Conservation (phyloP, 1,140 invertebrate genomes). For the Zaprionus ornatus region DNA sequence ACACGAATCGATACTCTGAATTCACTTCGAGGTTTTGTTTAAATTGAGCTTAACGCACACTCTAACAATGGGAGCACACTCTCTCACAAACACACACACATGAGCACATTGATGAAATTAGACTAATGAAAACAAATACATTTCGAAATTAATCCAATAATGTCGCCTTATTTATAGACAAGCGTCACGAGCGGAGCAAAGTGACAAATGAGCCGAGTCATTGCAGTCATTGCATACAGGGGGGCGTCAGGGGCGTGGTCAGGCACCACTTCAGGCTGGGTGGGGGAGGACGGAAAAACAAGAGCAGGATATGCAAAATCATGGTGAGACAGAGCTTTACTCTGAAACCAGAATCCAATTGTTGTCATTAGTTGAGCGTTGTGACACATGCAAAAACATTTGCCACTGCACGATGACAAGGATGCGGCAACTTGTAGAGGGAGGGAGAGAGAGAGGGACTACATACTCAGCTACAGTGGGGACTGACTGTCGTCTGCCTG, state of each 20-base stretch:
- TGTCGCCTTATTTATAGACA: conserved; percentile 73
- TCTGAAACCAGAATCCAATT: conserved; percentile 52
- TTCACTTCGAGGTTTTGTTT: conserved; percentile 1
- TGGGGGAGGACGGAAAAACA: conserved; percentile 25
- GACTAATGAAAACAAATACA: conserved; percentile 80
- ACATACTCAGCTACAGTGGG: neutral
- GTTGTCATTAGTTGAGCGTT: conserved; percentile 57
- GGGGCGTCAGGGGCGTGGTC: conserved; percentile 27
- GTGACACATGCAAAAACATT: conserved; percentile 25
- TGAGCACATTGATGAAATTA: conserved; percentile 55
- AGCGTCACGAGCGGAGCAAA: conserved; percentile 32
- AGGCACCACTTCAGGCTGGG: neutral
- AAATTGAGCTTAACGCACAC: conserved; percentile 16
- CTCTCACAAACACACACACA: conserved; percentile 7
- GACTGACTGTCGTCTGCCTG: neutral
- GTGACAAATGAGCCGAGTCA: conserved; percentile 62
- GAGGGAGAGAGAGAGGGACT: neutral
- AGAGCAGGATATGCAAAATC: conserved; percentile 69
- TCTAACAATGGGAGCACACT: neutral
- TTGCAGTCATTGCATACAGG: conserved; percentile 33
- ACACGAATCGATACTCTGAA: neutral
- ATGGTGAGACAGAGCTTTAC: conserved; percentile 35
- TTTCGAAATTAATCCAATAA: conserved; percentile 78
- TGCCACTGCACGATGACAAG: neutral
- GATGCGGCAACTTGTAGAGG: neutral